A percentile compares a stretch with the other conserved stretches of the same genome.
Evolutionary conservation across 2,888 invertebrate genomes (phyloP).

Genomic region (Eulithis prunata): DNA sequence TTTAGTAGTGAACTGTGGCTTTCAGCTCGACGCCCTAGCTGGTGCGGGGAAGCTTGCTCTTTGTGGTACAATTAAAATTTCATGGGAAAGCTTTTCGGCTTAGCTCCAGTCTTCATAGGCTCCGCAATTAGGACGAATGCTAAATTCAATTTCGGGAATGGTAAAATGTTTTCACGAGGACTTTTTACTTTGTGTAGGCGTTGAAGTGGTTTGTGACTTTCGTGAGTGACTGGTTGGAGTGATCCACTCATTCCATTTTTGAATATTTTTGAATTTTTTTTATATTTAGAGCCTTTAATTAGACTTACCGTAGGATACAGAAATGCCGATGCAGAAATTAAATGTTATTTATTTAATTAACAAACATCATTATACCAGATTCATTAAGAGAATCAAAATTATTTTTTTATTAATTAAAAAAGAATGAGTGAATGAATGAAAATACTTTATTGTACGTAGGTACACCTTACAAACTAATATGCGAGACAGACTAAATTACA

Average conservation of each 20-base stretch:
- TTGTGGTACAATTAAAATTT: constrained; percentile 70
- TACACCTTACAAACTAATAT: no score
- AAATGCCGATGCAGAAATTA: no score
- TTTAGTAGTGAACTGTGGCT: constrained; percentile 8
- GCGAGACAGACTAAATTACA: no score
- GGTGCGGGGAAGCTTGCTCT: constrained; percentile 45
- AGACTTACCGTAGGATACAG: no score
- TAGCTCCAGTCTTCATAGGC: constrained; percentile 42
- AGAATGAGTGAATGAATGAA: no score
- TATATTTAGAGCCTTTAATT: no score
- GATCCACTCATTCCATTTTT: background rate
- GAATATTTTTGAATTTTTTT: background rate
- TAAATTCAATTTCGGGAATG: constrained; percentile 38
- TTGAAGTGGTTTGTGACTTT: constrained; percentile 25
- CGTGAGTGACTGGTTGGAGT: constrained; percentile 19
- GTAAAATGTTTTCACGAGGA: constrained; percentile 33
- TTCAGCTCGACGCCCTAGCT: constrained; percentile 24
- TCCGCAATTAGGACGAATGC: constrained; percentile 41
- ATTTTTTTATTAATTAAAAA: no score
- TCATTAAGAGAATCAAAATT: no score
- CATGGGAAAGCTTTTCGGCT: constrained; percentile 57
- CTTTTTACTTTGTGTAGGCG: constrained; percentile 33
- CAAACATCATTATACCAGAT: no score
- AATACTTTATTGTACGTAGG: no score
- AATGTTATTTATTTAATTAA: no score